Evolutionary conservation across 1,140 invertebrate genomes (phyloP), one percentile per base, ranked within the genome.

Genomic region (Atopsyche davidsoni): DNA sequence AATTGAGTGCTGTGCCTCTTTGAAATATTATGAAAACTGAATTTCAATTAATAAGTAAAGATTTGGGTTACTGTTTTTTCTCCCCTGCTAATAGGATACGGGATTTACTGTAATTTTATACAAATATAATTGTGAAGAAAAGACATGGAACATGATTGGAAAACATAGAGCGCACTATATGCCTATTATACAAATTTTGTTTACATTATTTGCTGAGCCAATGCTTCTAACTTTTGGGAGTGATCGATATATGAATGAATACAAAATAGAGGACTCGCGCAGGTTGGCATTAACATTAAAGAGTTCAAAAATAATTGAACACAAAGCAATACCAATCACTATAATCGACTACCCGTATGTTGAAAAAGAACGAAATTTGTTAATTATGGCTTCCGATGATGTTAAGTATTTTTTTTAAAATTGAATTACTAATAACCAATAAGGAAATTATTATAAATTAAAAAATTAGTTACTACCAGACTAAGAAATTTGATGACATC

Each of bases 181-280:
- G 39, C 62, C 70, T 0, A 70, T 83, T 16, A 71, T 63, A 2
- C 63, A 75, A 14, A 58, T 82, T 1, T 61, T 77, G 39, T 83
- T 82, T 54, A 45, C 68, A 2, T 41, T 65, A 57, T 25, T 51
- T 24, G 60, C 59, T 2, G 61, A 60, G 10, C 72, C 70, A 19
- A 70, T 72, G 17, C 59, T 84, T 0, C 63, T 79, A 18, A 79
- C 79, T 0, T 58, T 83, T n/a, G 79, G 78, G 2, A 60, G 68
- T 21, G 81, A 83, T 57, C 55, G 73, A n/a, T 62, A 75, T n/a
- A 62, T 87, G 64, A 75, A 85, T 11, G 82, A 85, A 65, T 88
- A 87, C 59, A 76, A 85, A 56, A 66, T 85, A 28, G 70, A 72
- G 10, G 64, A 69, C n/a, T 79, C 75, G 68, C 72, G 59, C 13